A percentile compares a stretch with the other conserved stretches of the same genome.
phyloP scores from a whole-genome alignment of 2,113 vertebrate genomes.

The Prietella phreatophila region DNA sequence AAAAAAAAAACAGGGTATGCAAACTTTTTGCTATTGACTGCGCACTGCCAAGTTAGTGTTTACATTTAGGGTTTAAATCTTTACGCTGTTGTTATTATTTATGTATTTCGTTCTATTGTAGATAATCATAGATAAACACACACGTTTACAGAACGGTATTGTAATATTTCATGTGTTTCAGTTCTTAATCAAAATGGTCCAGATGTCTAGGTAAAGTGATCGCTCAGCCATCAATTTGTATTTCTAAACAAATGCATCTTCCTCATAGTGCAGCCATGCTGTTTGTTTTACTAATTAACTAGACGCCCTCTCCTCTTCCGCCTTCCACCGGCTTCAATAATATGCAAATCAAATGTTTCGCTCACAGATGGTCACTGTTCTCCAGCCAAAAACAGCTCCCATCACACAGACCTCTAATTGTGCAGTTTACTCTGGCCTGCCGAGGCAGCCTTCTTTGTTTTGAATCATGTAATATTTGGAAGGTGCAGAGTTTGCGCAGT shows the following conservation, averaged over 20 bases:
- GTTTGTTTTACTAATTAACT: conserved; percentile 69
- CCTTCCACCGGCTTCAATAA: conserved; percentile 48
- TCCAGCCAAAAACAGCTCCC: conserved; percentile 62
- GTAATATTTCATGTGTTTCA: neutral
- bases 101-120: neutral
- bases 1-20: neutral
- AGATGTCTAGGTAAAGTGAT: conserved; percentile 39
- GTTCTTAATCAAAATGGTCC: conserved; percentile 33
- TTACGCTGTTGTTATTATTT: conserved; percentile 17
- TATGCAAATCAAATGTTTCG: conserved; percentile 67
- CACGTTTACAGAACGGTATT: neutral
- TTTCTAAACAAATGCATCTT: conserved; percentile 64
- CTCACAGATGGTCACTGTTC: conserved; percentile 65
- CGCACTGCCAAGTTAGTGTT: conserved; percentile 13
- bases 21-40: neutral
- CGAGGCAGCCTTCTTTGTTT: conserved; percentile 64
- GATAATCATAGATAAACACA: neutral
- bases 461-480: conserved; percentile 71
- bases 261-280: conserved; percentile 57
- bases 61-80: conserved; percentile 11
- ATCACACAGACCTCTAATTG: conserved; percentile 66
- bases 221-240: conserved; percentile 54
- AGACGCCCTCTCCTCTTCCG: conserved; percentile 58
- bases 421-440: conserved; percentile 61
- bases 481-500: conserved; percentile 62